A percentile compares a stretch with the other conserved stretches of the same genome.
Conservation (phyloP, 2,113 vertebrate species). For the Muscicapa adusta region DNA sequence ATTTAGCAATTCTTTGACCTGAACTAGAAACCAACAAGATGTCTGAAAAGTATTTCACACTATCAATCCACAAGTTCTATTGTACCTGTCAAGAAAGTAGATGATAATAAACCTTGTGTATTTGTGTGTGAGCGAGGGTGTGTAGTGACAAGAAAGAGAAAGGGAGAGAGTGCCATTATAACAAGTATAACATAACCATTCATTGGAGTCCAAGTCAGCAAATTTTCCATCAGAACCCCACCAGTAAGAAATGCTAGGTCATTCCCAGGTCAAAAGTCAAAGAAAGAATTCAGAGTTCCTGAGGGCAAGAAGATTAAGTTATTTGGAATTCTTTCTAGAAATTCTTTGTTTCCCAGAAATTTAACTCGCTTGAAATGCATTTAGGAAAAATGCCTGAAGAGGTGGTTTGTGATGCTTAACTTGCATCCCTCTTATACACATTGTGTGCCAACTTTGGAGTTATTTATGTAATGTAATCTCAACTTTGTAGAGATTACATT, state of each 20-base stretch:
- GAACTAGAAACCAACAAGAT: background rate
- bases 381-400: background rate
- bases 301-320: background rate
- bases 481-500: background rate
- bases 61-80: background rate
- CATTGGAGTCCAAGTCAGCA: background rate
- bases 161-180: background rate
- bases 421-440: rapidly evolving
- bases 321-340: background rate
- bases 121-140: background rate
- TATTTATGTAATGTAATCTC: background rate
- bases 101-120: background rate
- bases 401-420: background rate
- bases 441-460: background rate
- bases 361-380: background rate
- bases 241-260: background rate
- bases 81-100: background rate
- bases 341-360: background rate
- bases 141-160: background rate
- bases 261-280: background rate
- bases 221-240: background rate
- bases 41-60: background rate
- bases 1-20: background rate
- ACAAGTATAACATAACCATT: rapidly evolving
- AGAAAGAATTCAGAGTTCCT: background rate